A percentile compares a stretch with the other conserved stretches of the same genome.
phyloP scores from a whole-genome alignment of 2,888 invertebrate species.

The Chrysotoxum bicinctum region DNA sequence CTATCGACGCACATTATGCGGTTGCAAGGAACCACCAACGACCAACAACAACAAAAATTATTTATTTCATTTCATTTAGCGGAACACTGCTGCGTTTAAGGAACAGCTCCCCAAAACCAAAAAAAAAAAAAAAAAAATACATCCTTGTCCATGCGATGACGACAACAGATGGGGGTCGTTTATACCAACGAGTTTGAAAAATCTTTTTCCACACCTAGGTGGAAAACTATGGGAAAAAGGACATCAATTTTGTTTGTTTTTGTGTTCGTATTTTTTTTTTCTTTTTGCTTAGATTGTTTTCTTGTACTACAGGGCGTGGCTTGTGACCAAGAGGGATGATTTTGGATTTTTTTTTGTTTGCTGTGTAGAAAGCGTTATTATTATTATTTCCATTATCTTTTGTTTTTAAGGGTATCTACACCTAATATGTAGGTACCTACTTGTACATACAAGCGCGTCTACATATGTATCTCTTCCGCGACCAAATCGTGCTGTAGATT shows the following conservation, averaged over 20 bases:
- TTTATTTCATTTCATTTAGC: constrained; percentile 72
- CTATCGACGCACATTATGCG: constrained; percentile 61
- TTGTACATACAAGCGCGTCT: constrained; percentile 65
- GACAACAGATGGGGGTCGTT: constrained; percentile 38
- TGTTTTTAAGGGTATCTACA: constrained; percentile 56
- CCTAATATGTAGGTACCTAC: constrained; percentile 16
- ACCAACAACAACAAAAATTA: constrained; percentile 44
- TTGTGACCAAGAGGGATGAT: constrained; percentile 77
- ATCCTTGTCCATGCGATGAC: constrained; percentile 32
- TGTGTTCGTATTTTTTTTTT: constrained; percentile 55
- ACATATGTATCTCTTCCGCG: constrained; percentile 72
- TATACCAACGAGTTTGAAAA: constrained; percentile 55
- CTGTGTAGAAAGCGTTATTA: constrained; percentile 51
- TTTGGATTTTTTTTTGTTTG: constrained; percentile 39
- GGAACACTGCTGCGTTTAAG: constrained; percentile 71
- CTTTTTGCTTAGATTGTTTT: constrained; percentile 75
- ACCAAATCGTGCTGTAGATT: constrained; percentile 73
- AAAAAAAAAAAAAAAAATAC: constrained; percentile 17
- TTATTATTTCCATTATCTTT: constrained; percentile 70
- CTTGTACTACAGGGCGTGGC: constrained; percentile 79
- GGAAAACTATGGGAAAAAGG: constrained; percentile 68
- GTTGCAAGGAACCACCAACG: constrained; percentile 25
- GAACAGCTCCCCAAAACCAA: constrained; percentile 5
- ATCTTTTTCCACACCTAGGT: constrained; percentile 72
- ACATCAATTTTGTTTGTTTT: constrained; percentile 71